Percentiles rank a stretch among this genome's conserved stretches.
These are phyloP conservation scores for Aphyosemion australe DNA, from an alignment of 2,113 vertebrate species.

Conservation along the genomic window DNA sequence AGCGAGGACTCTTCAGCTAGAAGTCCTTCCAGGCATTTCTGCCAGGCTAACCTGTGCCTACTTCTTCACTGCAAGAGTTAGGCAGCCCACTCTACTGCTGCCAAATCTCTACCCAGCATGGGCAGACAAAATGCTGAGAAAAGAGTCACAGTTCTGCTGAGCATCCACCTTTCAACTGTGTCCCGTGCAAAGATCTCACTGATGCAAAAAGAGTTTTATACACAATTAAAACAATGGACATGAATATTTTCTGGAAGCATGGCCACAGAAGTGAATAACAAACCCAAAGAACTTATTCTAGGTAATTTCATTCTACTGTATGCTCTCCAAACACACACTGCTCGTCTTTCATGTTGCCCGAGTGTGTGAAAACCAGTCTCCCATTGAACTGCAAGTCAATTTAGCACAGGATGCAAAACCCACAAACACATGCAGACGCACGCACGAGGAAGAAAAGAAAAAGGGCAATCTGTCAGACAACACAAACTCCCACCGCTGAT, in stretches of 20 bases:
- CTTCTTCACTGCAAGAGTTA: not conserved
- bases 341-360: conserved; percentile 5
- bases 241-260: not conserved
- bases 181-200: not conserved
- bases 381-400: conserved; percentile 21
- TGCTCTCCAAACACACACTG: not conserved
- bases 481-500: conserved; percentile 7
- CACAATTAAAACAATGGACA: not conserved
- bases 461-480: conserved; percentile 21
- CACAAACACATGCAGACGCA: conserved; percentile 8
- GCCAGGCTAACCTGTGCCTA: not conserved
- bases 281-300: conserved; percentile 6
- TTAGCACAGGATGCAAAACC: not conserved
- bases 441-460: conserved; percentile 4
- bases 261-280: not conserved
- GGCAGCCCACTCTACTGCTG: not conserved
- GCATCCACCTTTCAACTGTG: not conserved
- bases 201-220: conserved; percentile 4
- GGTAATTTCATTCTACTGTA: conserved; percentile 11
- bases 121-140: not conserved
- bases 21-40: not conserved
- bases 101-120: not conserved
- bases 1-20: not conserved
- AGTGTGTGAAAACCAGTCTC: conserved; percentile 24
- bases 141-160: not conserved